These are phyloP conservation scores for Buphagus erythrorhynchus DNA, from an alignment of 2,797 vertebrate genomes.

Conservation along the genomic window DNA sequence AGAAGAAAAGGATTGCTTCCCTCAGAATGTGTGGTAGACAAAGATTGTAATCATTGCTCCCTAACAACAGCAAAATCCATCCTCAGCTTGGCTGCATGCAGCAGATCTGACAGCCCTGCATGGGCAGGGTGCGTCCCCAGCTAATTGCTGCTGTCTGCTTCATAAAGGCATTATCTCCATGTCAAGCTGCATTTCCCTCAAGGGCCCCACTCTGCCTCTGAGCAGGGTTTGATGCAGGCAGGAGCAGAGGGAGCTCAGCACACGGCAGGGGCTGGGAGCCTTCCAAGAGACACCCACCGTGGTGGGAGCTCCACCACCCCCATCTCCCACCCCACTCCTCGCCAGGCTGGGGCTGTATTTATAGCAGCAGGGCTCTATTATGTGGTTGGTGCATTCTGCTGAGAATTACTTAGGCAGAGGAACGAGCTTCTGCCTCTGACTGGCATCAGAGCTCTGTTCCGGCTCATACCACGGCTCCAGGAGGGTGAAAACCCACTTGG, in stretches of 20 bases:
- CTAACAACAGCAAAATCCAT: not conserved
- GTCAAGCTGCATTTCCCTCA: not conserved
- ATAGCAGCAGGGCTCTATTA: not conserved
- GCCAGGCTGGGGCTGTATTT: not conserved
- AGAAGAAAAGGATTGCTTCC: constrained; percentile 3
- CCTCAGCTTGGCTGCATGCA: rapidly evolving
- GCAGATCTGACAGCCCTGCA: not conserved
- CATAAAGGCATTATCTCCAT: not conserved
- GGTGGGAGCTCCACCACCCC: not conserved
- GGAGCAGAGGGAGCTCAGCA: not conserved
- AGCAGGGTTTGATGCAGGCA: not conserved
- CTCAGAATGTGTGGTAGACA: not conserved
- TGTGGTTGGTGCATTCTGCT: not conserved
- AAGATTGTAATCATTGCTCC: not conserved
- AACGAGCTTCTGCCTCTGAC: not conserved
- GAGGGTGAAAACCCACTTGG: not conserved
- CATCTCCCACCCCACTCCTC: not conserved
- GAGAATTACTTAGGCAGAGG: not conserved
- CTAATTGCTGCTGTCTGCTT: not conserved
- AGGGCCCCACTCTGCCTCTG: not conserved
- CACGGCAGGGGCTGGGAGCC: not conserved
- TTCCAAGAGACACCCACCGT: rapidly evolving
- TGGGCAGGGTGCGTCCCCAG: not conserved
- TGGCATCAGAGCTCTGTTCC: not conserved
- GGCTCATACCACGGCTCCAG: not conserved